phyloP scores from a whole-genome alignment of 2,797 vertebrate genomes.

The Notolabrus celidotus region DNA sequence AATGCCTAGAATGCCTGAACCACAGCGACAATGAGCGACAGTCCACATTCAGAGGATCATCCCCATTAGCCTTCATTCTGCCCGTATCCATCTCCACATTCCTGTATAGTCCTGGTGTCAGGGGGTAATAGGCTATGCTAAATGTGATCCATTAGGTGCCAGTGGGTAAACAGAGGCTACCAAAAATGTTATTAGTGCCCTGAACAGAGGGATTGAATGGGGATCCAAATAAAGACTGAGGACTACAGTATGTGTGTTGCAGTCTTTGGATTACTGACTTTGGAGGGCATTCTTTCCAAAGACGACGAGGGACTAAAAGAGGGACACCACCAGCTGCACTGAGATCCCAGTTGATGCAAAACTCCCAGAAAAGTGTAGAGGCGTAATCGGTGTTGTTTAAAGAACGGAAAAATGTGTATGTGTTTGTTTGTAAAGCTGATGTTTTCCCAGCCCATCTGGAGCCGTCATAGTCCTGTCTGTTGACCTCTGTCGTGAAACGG shows the following conservation, averaged over 20 bases:
- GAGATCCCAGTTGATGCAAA: conserved; percentile 57
- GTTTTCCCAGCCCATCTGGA: conserved; percentile 76
- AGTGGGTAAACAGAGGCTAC: conserved; percentile 51
- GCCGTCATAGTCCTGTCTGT: conserved; percentile 53
- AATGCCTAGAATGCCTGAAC: conserved; percentile 53
- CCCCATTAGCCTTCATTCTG: conserved; percentile 58
- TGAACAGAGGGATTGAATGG: conserved; percentile 36
- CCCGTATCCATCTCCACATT: conserved; percentile 56
- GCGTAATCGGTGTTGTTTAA: conserved; percentile 41
- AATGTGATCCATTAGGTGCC: conserved; percentile 62
- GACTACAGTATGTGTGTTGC: conserved; percentile 22
- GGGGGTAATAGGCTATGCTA: conserved; percentile 33
- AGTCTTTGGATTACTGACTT: conserved; percentile 46
- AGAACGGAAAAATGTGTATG: conserved; percentile 31
- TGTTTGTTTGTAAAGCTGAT: conserved; percentile 62
- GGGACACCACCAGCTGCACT: conserved; percentile 36
- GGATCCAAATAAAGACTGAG: conserved; percentile 58
- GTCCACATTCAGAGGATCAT: conserved; percentile 57
- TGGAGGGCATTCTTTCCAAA: conserved; percentile 63
- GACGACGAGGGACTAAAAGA: conserved; percentile 40
- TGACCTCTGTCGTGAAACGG: conserved; percentile 51
- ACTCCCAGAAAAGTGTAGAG: conserved; percentile 32
- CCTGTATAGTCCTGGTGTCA: conserved; percentile 46
- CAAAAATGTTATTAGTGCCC: conserved; percentile 50
- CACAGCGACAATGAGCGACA: conserved; percentile 56